A percentile compares a stretch with the other conserved stretches of the same genome.
These are phyloP conservation scores for Poeciliopsis occidentalis DNA, from an alignment of 2,113 vertebrate genomes.

Conservation along the genomic window DNA sequence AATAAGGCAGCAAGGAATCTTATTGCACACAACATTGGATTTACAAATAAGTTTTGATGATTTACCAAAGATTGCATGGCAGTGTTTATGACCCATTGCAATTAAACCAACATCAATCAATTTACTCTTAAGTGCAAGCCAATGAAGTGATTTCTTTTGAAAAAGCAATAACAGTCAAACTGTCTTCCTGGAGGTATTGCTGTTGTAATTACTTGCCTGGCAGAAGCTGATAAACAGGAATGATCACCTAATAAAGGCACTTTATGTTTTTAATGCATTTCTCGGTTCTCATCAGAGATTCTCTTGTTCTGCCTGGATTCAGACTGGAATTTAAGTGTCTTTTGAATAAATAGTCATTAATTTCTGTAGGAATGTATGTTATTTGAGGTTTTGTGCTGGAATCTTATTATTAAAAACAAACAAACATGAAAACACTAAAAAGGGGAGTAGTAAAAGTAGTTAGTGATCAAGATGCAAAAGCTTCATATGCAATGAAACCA, in stretches of 20 bases:
- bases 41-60: conserved; percentile 3
- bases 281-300: conserved; percentile 11
- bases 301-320: conserved; percentile 11
- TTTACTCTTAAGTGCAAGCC: conserved; percentile 30
- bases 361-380: background rate
- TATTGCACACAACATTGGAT: background rate
- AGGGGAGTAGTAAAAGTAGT: too few relatives aligned
- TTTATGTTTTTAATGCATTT: conserved; percentile 44
- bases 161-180: conserved; percentile 54
- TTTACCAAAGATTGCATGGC: conserved; percentile 8
- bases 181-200: conserved; percentile 45
- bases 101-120: conserved; percentile 17
- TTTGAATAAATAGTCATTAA: background rate
- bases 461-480: too few relatives aligned
- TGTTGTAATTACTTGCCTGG: conserved; percentile 56
- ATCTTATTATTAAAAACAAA: too few relatives aligned
- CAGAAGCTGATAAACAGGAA: conserved; percentile 46
- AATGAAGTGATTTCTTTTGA: conserved; percentile 45
- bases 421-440: too few relatives aligned
- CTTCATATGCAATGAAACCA: too few relatives aligned
- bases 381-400: too few relatives aligned
- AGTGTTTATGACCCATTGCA: conserved; percentile 4
- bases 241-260: conserved; percentile 26
- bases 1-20: conserved; percentile 2
- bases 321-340: background rate